A percentile compares a stretch with the other conserved stretches of the same genome.
phyloP scores from a whole-genome alignment of 2,888 invertebrate genomes.

The Pachycephus smyrnensis region DNA sequence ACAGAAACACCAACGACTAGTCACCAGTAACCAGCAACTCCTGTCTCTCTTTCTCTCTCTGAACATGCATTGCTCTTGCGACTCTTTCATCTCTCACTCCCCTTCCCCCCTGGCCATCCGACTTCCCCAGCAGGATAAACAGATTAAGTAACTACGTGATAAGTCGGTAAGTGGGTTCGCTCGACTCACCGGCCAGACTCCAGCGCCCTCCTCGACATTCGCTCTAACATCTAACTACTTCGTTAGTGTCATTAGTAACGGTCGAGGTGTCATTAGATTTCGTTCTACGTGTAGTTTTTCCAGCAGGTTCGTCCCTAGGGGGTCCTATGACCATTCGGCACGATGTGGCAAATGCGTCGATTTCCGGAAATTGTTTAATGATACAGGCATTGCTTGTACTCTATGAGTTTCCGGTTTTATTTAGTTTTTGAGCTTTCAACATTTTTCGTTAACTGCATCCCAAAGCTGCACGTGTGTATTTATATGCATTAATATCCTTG shows the following conservation, averaged over 20 bases:
- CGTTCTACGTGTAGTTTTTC: conserved; percentile 60
- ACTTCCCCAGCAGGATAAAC: conserved; percentile 62
- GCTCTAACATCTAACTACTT: conserved; percentile 65
- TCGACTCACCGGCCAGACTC: conserved; percentile 54
- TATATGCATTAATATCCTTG: background rate
- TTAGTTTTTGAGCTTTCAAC: too few species aligned
- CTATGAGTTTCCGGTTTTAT: background rate
- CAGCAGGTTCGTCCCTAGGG: conserved; percentile 15
- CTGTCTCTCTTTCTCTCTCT: background rate
- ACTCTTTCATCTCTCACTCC: conserved; percentile 23
- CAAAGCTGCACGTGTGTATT: background rate
- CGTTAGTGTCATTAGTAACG: conserved; percentile 66
- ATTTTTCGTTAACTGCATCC: background rate
- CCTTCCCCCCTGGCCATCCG: conserved; percentile 36
- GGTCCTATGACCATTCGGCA: background rate
- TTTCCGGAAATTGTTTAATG: background rate
- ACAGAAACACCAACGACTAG: conserved; percentile 1
- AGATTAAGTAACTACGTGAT: conserved; percentile 68
- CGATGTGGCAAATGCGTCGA: background rate
- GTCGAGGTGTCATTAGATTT: conserved; percentile 67
- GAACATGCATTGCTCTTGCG: background rate
- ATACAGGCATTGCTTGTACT: background rate
- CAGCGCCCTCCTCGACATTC: conserved; percentile 46
- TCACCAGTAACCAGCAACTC: background rate
- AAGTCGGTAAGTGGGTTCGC: conserved; percentile 68